Evolutionary conservation across 2,888 invertebrate species (phyloP).

Genomic region (Lysandra coridon): DNA sequence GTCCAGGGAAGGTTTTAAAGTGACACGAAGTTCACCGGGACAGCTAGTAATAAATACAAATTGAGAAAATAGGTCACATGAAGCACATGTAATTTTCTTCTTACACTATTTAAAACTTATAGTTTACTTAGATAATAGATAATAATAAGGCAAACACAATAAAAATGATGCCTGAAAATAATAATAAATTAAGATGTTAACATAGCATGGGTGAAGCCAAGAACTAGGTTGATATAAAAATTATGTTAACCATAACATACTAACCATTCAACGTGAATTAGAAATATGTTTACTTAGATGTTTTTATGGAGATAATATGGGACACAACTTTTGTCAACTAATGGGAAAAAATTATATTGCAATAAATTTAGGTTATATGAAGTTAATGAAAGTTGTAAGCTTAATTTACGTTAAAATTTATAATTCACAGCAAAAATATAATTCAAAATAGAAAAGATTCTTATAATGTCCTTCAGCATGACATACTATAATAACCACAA

Average conservation of each 20-base stretch:
- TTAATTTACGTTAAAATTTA: too few relatives aligned
- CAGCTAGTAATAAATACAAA: background rate
- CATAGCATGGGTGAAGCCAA: background rate
- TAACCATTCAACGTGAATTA: background rate
- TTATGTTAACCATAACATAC: background rate
- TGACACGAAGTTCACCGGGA: too few relatives aligned
- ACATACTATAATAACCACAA: background rate
- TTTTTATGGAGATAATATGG: background rate
- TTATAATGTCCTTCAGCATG: conserved; percentile 10
- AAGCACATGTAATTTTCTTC: background rate
- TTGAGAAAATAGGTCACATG: background rate
- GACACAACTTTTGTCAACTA: background rate
- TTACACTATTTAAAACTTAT: background rate
- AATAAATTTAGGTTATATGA: background rate
- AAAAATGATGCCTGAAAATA: background rate
- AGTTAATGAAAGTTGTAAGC: background rate
- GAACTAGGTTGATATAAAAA: background rate
- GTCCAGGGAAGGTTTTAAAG: too few relatives aligned
- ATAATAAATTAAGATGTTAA: background rate
- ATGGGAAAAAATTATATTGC: background rate
- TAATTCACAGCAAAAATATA: background rate
- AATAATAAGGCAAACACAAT: too few relatives aligned
- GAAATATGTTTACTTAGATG: background rate
- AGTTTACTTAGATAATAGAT: too few relatives aligned
- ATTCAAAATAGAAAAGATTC: background rate